Evolutionary conservation across 1,140 invertebrate genomes (phyloP), one percentile per base, ranked within the genome.

Genomic region (Odontomachus brunneus): DNA sequence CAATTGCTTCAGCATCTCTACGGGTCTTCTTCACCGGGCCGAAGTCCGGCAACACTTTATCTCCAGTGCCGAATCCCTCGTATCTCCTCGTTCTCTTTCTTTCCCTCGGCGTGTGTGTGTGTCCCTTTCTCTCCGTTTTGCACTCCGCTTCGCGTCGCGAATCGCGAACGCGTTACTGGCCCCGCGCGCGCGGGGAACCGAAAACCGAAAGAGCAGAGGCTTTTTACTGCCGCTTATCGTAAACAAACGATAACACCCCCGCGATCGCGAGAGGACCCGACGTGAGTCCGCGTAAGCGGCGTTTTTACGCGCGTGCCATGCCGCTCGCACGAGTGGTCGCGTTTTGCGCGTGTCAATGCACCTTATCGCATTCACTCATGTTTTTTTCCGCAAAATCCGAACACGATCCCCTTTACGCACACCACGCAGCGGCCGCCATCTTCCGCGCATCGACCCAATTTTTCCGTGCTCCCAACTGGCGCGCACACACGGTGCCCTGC

Each of bases 1-100:
- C 96, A 98, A 96, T 96, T 98, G 97, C 95, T 98, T 98, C 96
- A 98, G 97, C 98, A 99, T 99, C 86, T 92, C 92, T 93, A 91
- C 89, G 85, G 76, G 83, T 90, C 82, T 90, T 91, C 86, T 44
- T 86, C 78, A 91, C 92, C 91, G 92, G 90, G 89, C 91, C 90
- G 85, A 92, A 92, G 89, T 92, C 91, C 91, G 91, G 92, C 90
- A 84, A 55, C 66, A 63, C 89, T 91, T 87, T 53, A 88, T 88
- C 89, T 87, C 88, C 90, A 88, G 82, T 89, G 83, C 88, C 74
- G 69, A 33, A 15, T 80, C 24, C 15, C 12, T 17, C 38, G 3
- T 11, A 11, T 44, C 3, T 44, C 9, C 3, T 11, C 38, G 38
- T 44, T 44, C 9, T 44, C 9, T 7, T 0, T 44, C 38, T 44